Percentiles rank a stretch among this genome's conserved stretches.
These are phyloP conservation scores for Eidolon helvum DNA, from an alignment of 2,113 vertebrate species.

Conservation along the genomic window DNA sequence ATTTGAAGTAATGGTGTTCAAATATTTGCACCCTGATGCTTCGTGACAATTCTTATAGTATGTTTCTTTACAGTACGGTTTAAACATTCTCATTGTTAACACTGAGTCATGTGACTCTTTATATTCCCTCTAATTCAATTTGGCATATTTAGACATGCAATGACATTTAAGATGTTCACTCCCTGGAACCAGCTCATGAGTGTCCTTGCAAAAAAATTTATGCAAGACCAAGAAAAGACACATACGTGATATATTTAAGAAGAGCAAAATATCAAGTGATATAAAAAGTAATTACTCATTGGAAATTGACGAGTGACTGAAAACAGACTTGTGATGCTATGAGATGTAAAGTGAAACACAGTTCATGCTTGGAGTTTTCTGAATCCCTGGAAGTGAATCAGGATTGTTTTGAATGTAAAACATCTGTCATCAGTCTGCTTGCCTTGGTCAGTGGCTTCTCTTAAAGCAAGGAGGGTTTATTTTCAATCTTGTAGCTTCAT, in stretches of 20 bases:
- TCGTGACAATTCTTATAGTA: neutral
- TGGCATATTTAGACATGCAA: neutral
- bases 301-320: neutral
- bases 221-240: neutral
- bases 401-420: neutral
- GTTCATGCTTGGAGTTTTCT: neutral
- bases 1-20: neutral
- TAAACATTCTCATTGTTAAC: constrained; percentile 16
- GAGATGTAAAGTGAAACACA: neutral
- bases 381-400: neutral
- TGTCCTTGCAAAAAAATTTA: neutral
- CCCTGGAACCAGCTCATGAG: neutral
- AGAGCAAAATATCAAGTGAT: neutral
- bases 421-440: neutral
- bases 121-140: neutral
- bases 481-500: neutral
- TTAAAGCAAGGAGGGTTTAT: neutral
- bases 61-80: neutral
- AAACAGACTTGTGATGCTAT: neutral
- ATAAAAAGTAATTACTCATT: neutral
- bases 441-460: neutral
- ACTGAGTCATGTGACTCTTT: neutral
- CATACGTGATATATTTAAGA: neutral
- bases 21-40: neutral
- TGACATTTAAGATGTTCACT: neutral